Conservation (phyloP, 2,113 vertebrate genomes). For the Cacatua alba region DNA sequence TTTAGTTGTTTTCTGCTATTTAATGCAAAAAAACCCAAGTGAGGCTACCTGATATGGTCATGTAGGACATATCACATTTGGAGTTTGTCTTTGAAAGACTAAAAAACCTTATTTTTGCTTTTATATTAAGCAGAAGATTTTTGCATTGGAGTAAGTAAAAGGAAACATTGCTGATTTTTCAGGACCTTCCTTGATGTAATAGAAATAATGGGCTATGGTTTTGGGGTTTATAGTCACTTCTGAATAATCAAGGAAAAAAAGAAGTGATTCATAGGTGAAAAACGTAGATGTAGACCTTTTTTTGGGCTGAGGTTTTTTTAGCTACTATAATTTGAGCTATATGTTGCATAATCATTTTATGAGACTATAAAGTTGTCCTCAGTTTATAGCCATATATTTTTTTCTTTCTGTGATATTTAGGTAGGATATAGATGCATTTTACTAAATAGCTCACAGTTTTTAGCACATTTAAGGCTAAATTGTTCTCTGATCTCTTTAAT, state of each 20-base stretch:
- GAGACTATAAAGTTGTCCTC: background rate
- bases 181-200: background rate
- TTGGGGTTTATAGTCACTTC: background rate
- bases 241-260: background rate
- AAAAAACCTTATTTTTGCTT: background rate
- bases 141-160: background rate
- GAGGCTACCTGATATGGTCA: background rate
- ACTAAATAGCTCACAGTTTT: background rate
- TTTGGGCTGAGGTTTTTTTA: background rate
- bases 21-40: background rate
- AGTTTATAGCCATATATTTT: background rate
- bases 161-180: background rate
- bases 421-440: background rate
- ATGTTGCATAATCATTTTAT: background rate
- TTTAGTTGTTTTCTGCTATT: background rate
- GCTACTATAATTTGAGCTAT: background rate
- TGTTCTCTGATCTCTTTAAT: background rate
- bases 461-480: background rate
- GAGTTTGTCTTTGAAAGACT: background rate
- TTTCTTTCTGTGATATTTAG: background rate
- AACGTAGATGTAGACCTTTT: background rate
- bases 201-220: rapidly evolving
- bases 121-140: background rate
- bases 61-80: background rate
- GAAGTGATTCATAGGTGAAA: background rate